Conservation (phyloP, 2,797 vertebrate genomes). For the Notolepis coatsorum region DNA sequence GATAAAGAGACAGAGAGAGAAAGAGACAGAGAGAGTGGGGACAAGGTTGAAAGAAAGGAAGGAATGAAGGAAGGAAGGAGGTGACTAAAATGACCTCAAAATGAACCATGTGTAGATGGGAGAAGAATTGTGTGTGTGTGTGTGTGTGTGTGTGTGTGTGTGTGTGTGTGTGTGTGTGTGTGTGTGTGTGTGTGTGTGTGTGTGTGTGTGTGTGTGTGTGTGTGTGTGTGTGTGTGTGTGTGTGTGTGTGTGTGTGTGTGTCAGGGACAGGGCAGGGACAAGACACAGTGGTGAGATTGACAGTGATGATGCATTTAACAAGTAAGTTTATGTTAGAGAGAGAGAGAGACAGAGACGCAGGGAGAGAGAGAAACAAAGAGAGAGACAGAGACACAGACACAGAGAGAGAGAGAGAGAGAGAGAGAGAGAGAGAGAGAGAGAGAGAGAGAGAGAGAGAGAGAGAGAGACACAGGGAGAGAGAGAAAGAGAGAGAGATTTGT, state of each 20-base stretch:
- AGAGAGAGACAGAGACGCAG: too few species aligned
- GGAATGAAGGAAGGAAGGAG: slow-evolving; percentile 24
- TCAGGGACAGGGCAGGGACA: not conserved
- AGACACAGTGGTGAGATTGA: not conserved
- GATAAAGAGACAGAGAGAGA: too few species aligned
- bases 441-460: too few species aligned
- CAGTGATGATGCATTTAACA: slow-evolving; percentile 3
- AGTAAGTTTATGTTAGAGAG: not conserved
- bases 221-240: not conserved
- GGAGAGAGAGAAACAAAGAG: too few species aligned
- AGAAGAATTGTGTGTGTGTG: not conserved
- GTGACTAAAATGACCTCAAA: slow-evolving; percentile 17
- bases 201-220: not conserved
- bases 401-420: too few species aligned
- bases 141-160: not conserved
- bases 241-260: not conserved
- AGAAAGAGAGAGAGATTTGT: too few species aligned
- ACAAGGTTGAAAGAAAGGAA: not conserved
- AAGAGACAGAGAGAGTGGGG: slow-evolving; percentile 6
- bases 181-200: not conserved
- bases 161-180: not conserved
- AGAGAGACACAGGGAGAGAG: too few species aligned
- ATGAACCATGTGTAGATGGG: slow-evolving; percentile 1
- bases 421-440: too few species aligned
- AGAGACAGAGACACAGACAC: too few species aligned